phyloP scores from a whole-genome alignment of 2,797 vertebrate species.

The Nannoperca obscura region DNA sequence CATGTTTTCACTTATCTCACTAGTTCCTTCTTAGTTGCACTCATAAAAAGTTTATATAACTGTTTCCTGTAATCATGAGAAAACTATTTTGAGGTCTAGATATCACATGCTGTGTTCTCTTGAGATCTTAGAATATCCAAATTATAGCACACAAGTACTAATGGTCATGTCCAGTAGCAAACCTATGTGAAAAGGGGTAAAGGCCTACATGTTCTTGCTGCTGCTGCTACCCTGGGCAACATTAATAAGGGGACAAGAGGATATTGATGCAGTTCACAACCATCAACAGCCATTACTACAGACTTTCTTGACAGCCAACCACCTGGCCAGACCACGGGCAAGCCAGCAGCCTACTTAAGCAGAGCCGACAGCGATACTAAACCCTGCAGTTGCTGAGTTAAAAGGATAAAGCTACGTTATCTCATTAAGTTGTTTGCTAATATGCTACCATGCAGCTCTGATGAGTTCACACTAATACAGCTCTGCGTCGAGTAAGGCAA shows the following conservation, averaged over 20 bases:
- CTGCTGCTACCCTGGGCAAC: background rate
- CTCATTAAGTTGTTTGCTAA: constrained; percentile 66
- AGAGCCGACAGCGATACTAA: constrained; percentile 57
- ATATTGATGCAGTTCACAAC: background rate
- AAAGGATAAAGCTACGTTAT: constrained; percentile 69
- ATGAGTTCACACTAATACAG: constrained; percentile 57
- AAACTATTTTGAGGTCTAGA: constrained; percentile 5
- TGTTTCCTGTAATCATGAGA: background rate
- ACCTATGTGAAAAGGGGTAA: background rate
- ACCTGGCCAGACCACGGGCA: constrained; percentile 26
- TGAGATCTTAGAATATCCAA: background rate
- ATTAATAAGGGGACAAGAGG: background rate
- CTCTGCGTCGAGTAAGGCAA: constrained; percentile 3
- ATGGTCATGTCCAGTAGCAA: no score
- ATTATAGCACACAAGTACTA: background rate
- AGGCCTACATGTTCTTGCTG: background rate
- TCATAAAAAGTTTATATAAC: background rate
- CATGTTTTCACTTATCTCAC: background rate
- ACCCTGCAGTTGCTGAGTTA: constrained; percentile 52
- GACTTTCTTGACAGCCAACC: constrained; percentile 2
- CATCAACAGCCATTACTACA: background rate
- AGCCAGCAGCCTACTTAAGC: constrained; percentile 30
- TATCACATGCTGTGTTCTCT: constrained; percentile 4
- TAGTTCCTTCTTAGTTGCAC: background rate
- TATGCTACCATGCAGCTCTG: constrained; percentile 43